Evolutionary conservation across 2,113 vertebrate species (phyloP), one percentile per base, ranked within the genome.

Genomic region (Elachura formosa): DNA sequence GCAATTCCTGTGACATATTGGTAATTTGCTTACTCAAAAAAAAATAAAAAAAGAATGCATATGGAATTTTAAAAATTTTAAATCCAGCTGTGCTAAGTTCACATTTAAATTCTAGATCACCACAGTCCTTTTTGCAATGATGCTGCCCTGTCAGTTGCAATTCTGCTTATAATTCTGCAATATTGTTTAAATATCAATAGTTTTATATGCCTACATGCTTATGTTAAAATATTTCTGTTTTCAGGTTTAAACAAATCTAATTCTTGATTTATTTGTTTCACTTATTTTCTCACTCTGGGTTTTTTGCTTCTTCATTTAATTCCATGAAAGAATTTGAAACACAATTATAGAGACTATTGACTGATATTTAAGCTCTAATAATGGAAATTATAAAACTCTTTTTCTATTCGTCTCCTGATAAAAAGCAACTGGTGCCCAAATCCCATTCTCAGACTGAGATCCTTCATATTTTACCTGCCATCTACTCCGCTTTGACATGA

Each of bases 221-320:
- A 3, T 23, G 8, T 52, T 68, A 80, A 19, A 80, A 52, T 5
- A 36, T 68, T 8, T 24, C 13, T 26, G 17, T 25, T 90, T 76
- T 62, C 49, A 76, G 23, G 23, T 64, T 54, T 72, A 88, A 83
- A 9, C 3, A 6, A 38, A 18, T n/a, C 1, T 52, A 25, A 56
- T 56, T 72, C 41, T 76, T n/a, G 20, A 88, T 31, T 55, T 40
- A 10, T 73, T 78, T 89, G 2, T 62, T 79, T 34, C 23, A 61
- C 4, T 19, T 73, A 55, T 36, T 43, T 89, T 77, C 11, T 63
- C 18, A 31, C 0, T 67, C 4, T 56, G 7, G 1, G 1, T 31
- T 75, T 81, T 93, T 22, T 52, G 5, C 8, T 64, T 31, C 18
- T 74, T 73, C 8, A 51, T 68, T 75, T 68, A 59, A 63, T 68